Evolutionary conservation across 2,888 invertebrate species (phyloP).

Genomic region (Acrocera orbiculus): DNA sequence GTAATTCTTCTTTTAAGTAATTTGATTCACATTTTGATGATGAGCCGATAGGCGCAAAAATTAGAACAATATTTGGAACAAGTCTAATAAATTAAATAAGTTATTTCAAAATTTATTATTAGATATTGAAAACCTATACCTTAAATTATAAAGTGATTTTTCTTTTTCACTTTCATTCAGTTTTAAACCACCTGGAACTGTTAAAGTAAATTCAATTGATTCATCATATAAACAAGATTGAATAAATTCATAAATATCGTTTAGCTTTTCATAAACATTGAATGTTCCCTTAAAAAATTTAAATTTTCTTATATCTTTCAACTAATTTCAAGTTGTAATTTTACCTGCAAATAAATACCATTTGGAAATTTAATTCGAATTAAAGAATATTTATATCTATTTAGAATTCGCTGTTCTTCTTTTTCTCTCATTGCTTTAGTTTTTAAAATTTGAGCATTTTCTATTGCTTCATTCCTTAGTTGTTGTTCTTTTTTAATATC

Average conservation of each 20-base stretch:
- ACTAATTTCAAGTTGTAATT: slow-evolving; percentile 3
- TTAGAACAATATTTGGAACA: slow-evolving; percentile 66
- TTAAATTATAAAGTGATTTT: slow-evolving; percentile 52
- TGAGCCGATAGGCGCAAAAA: slow-evolving; percentile 43
- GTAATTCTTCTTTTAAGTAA: slow-evolving; percentile 60
- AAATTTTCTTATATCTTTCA: background rate
- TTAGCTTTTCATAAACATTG: slow-evolving; percentile 60
- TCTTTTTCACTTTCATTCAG: slow-evolving; percentile 47
- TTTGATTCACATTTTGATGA: slow-evolving; percentile 14
- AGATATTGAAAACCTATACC: background rate
- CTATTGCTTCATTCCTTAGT: slow-evolving; percentile 53
- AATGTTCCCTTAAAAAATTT: slow-evolving; percentile 59
- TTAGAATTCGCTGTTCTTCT: slow-evolving; percentile 61
- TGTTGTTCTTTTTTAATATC: slow-evolving; percentile 74
- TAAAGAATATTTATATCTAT: slow-evolving; percentile 70
- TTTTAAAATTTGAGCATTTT: slow-evolving; percentile 63
- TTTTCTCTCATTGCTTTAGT: slow-evolving; percentile 93
- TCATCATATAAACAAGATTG: slow-evolving; percentile 53
- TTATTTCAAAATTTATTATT: background rate
- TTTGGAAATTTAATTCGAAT: slow-evolving; percentile 80
- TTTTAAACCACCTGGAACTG: slow-evolving; percentile 42
- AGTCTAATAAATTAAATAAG: background rate
- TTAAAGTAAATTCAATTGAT: slow-evolving; percentile 51
- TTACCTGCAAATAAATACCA: slow-evolving; percentile 61
- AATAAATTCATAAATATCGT: slow-evolving; percentile 60